Evolutionary conservation across 2,113 vertebrate genomes (phyloP).

Genomic region (Chaetorhynchus papuensis): DNA sequence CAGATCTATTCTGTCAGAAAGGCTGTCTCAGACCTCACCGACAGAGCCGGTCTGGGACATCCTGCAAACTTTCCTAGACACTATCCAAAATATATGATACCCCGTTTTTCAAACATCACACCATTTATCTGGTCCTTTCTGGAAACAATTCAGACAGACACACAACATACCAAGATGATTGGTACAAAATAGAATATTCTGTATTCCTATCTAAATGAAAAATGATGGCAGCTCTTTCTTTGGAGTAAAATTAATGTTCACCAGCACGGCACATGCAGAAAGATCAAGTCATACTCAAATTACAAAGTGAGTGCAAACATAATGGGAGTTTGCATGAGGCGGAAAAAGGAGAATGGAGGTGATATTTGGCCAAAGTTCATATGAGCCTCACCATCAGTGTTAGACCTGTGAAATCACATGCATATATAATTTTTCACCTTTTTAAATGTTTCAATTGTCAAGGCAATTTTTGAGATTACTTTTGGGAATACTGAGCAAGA

Average conservation of each 20-base stretch:
- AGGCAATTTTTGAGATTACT: background rate
- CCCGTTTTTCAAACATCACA: slow-evolving; percentile 50
- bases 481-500: background rate
- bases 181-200: slow-evolving; percentile 10
- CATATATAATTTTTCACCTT: background rate
- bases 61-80: slow-evolving; percentile 39
- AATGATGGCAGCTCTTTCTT: slow-evolving; percentile 7
- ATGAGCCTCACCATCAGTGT: background rate
- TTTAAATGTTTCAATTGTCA: background rate
- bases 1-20: slow-evolving; percentile 1
- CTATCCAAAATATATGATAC: slow-evolving; percentile 44
- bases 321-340: background rate
- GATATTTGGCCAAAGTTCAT: background rate
- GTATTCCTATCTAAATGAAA: slow-evolving; percentile 45
- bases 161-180: slow-evolving; percentile 9
- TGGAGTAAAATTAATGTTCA: slow-evolving; percentile 8
- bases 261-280: background rate
- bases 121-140: slow-evolving; percentile 50
- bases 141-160: slow-evolving; percentile 42
- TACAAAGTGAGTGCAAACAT: slow-evolving; percentile 9
- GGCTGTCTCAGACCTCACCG: slow-evolving; percentile 34
- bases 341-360: background rate
- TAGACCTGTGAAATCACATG: background rate
- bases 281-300: slow-evolving; percentile 1
- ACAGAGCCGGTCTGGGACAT: slow-evolving; percentile 14